phyloP scores from a whole-genome alignment of 2,888 invertebrate genomes.

The Desoria tigrina region DNA sequence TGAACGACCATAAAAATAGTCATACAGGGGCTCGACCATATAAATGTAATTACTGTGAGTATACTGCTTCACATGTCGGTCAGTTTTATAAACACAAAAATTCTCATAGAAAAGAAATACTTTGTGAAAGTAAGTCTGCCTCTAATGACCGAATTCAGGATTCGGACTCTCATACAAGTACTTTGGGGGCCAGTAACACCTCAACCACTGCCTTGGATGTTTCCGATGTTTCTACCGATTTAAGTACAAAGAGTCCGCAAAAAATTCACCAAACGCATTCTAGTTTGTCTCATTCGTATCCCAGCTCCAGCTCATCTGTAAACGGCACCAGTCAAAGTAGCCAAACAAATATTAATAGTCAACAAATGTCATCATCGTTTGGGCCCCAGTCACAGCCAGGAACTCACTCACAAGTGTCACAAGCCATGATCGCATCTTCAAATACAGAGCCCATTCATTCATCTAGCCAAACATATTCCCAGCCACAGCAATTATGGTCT shows the following conservation, averaged over 20 bases:
- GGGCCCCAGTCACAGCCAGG: neutral
- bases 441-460: neutral
- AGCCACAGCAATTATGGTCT: neutral
- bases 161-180: neutral
- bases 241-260: too few species aligned
- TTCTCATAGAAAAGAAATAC: neutral
- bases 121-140: neutral
- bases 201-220: neutral
- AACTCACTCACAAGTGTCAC: neutral
- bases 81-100: constrained; percentile 13
- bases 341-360: neutral
- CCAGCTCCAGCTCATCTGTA: neutral
- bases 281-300: too few species aligned
- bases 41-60: constrained; percentile 58
- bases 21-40: constrained; percentile 64
- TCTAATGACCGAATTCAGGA: neutral
- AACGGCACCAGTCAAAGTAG: neutral
- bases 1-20: constrained; percentile 61
- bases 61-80: constrained; percentile 1
- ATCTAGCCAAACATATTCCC: neutral
- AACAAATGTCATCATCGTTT: neutral
- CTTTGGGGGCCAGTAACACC: neutral
- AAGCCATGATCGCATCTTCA: neutral
- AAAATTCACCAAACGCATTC: too few species aligned
- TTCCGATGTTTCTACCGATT: neutral